A percentile compares a stretch with the other conserved stretches of the same genome.
Evolutionary conservation across 2,797 vertebrate genomes (phyloP).

Genomic region (Sebastes matsubarae): DNA sequence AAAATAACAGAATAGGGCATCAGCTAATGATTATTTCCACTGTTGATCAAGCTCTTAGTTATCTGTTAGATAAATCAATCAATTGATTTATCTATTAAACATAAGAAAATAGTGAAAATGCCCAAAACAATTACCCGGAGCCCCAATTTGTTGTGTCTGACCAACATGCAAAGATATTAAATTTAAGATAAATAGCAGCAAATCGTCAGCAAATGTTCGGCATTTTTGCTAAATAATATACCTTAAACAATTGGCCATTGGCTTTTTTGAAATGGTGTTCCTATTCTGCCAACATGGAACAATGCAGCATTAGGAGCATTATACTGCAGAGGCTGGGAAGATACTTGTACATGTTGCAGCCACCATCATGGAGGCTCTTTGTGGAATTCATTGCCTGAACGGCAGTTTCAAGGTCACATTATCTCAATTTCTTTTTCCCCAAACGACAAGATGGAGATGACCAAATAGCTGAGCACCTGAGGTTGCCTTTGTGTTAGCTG

Average conservation of each 20-base stretch:
- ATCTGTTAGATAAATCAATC: neutral
- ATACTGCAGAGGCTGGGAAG: neutral
- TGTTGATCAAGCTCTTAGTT: neutral
- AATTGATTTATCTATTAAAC: no score
- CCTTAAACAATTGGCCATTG: no score
- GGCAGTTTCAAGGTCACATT: neutral
- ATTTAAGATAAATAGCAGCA: no score
- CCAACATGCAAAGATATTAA: no score
- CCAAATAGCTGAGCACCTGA: neutral
- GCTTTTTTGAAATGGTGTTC: no score
- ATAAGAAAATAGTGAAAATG: no score
- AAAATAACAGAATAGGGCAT: neutral
- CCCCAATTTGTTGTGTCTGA: neutral
- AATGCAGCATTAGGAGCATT: neutral
- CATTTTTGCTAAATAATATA: accelerated
- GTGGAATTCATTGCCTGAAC: neutral
- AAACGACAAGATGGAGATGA: neutral
- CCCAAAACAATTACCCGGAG: accelerated
- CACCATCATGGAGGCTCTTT: neutral
- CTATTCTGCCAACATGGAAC: neutral
- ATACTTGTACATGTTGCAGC: neutral
- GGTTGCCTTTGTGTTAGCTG: neutral
- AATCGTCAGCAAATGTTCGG: no score
- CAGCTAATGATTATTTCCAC: neutral
- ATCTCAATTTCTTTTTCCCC: neutral